These are phyloP conservation scores for Myripristis jacobus DNA, from an alignment of 2,797 vertebrate genomes.

Conservation along the genomic window DNA sequence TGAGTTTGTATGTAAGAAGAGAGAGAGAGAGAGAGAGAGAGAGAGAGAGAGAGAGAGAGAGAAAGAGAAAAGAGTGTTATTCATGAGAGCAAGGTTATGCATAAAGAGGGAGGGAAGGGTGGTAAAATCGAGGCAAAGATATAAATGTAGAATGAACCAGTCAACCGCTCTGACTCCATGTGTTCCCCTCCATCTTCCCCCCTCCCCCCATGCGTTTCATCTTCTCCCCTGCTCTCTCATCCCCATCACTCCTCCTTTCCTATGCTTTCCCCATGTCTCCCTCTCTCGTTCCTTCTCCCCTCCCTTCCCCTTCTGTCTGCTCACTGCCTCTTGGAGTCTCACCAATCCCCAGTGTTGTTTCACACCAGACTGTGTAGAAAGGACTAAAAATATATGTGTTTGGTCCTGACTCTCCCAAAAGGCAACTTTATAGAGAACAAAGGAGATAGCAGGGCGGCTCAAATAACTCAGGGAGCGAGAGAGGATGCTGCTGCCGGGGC, in stretches of 20 bases:
- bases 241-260: conserved; percentile 42
- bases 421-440: conserved; percentile 80
- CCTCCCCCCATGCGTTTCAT: conserved; percentile 55
- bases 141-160: conserved; percentile 26
- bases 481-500: conserved; percentile 66
- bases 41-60: conserved; percentile 6
- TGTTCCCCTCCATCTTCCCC: conserved; percentile 35
- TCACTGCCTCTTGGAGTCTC: conserved; percentile 71
- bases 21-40: conserved; percentile 9
- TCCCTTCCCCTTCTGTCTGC: conserved; percentile 41
- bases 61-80: not conserved
- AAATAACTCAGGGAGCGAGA: conserved; percentile 70
- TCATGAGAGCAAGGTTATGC: conserved; percentile 25
- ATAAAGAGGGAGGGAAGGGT: conserved; percentile 32
- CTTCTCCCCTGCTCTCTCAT: conserved; percentile 52
- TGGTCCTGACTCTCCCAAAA: conserved; percentile 77
- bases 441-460: conserved; percentile 73
- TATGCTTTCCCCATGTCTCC: conserved; percentile 42
- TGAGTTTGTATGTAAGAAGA: conserved; percentile 2
- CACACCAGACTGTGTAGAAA: conserved; percentile 79
- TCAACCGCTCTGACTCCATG: conserved; percentile 34
- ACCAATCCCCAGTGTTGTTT: conserved; percentile 78
- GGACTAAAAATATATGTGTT: conserved; percentile 86
- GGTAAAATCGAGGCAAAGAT: conserved; percentile 45
- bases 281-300: conserved; percentile 16